Percentiles rank a stretch among this genome's conserved stretches.
These are phyloP conservation scores for Okapia johnstoni DNA, from an alignment of 2,113 vertebrate species.

Conservation along the genomic window DNA sequence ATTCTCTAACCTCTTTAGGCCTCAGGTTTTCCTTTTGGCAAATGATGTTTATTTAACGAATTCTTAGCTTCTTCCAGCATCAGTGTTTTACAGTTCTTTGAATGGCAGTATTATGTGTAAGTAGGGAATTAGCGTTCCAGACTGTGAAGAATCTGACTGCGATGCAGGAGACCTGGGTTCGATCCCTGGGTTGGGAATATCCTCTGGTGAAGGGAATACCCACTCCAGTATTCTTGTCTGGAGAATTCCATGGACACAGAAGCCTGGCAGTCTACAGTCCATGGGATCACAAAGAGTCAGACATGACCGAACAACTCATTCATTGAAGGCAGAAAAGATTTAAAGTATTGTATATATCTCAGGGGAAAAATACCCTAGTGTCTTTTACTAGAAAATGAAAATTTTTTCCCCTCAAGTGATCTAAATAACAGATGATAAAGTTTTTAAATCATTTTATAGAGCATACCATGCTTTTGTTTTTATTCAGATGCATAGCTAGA, in stretches of 20 bases:
- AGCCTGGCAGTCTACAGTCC: not conserved
- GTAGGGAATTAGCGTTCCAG: not conserved
- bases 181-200: not conserved
- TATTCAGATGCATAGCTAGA: not conserved
- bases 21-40: not conserved
- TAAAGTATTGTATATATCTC: not conserved
- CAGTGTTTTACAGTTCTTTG: not conserved
- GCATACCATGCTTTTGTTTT: not conserved
- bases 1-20: not conserved
- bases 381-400: constrained; percentile 24
- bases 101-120: not conserved
- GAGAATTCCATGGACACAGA: not conserved
- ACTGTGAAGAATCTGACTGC: not conserved
- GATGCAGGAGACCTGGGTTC: not conserved
- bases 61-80: not conserved
- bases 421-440: not conserved
- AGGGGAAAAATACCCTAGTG: not conserved
- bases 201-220: not conserved
- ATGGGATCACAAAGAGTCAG: not conserved
- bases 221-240: not conserved
- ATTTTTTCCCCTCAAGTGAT: not conserved
- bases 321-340: not conserved
- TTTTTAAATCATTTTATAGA: not conserved
- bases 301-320: not conserved
- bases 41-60: not conserved